Percentiles rank a stretch among this genome's conserved stretches.
Conservation (phyloP, 2,888 invertebrate genomes). For the Lasius fuliginosus region DNA sequence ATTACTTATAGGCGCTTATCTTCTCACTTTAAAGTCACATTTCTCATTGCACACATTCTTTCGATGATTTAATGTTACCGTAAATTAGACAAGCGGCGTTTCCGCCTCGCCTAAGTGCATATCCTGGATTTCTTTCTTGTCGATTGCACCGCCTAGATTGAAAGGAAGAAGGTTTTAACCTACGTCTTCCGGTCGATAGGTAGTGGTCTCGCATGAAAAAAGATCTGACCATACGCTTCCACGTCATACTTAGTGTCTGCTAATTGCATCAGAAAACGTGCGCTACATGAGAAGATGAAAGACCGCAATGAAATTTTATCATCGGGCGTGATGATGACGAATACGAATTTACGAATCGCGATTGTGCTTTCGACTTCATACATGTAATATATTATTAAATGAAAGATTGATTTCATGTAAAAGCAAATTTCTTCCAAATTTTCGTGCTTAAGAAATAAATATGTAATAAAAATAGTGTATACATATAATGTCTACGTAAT, state of each 20-base stretch:
- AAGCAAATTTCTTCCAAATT: neutral
- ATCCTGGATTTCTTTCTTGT: constrained; percentile 65
- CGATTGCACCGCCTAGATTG: constrained; percentile 33
- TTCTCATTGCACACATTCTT: constrained; percentile 53
- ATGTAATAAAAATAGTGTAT: neutral
- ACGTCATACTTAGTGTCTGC: constrained; percentile 38
- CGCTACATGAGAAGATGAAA: neutral
- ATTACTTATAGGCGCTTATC: constrained; percentile 12
- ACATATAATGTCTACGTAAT: neutral
- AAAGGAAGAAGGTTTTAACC: constrained; percentile 68
- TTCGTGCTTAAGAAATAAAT: neutral
- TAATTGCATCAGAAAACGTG: constrained; percentile 17
- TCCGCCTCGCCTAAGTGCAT: constrained; percentile 78
- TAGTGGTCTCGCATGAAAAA: constrained; percentile 44
- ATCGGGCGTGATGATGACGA: neutral
- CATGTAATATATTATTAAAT: neutral
- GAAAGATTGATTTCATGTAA: neutral
- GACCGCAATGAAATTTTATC: constrained; percentile 23
- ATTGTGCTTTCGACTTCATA: neutral
- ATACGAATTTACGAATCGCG: neutral
- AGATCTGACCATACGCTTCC: constrained; percentile 34
- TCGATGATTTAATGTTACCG: constrained; percentile 58
- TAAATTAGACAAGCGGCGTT: constrained; percentile 79
- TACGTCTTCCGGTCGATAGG: constrained; percentile 74
- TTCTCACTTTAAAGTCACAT: constrained; percentile 32